Evolutionary conservation across 2,888 invertebrate species (phyloP), one percentile per base, ranked within the genome.

Genomic region (Cenopis cana): DNA sequence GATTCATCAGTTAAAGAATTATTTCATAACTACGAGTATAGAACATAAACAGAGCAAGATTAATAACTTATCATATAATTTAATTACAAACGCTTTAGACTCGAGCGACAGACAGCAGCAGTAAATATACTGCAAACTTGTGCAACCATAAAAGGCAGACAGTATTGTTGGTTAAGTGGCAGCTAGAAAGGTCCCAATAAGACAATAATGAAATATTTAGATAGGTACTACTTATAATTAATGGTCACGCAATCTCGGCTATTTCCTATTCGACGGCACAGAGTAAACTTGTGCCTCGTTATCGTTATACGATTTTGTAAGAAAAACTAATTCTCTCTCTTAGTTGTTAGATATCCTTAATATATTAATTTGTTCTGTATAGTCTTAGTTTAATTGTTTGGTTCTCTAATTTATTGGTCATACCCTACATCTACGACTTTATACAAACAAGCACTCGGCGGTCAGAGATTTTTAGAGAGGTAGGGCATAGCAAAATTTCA

Each of bases 81-180:
- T 54, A 64, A 52, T 64, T 38, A 64, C 20, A n/a, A 38, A 36
- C 10, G 36, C 52, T 38, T 54, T 64, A 36, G 52, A 17, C n/a
- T 64, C 20, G 52, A 54, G 36, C 50, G 50, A 33, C 18, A 24
- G 64, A 64, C 64, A 50, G 54, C 64, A 38, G 52, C 64, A 52
- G 52, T 54, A 64, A 64, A 64, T 68, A 68, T 38, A 29, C 50
- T 65, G 69, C 52, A 65, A 69, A 69, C 50, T 64, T 65, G 64
- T 65, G 64, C 33, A 65, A 69, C 69, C 69, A 69, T 69, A 69
- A 69, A 69, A 64, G 69, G 69, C 57, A 59, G 69, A 69, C 69
- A 69, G 57, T 65, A 69, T 69, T 69, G 69, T 69, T 64, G 64
- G 69, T 49, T 69, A 69, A 69, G 64, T 69, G 69, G 69, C 64